phyloP scores from a whole-genome alignment of 2,797 vertebrate genomes.

The Tiaroga cobitis region DNA sequence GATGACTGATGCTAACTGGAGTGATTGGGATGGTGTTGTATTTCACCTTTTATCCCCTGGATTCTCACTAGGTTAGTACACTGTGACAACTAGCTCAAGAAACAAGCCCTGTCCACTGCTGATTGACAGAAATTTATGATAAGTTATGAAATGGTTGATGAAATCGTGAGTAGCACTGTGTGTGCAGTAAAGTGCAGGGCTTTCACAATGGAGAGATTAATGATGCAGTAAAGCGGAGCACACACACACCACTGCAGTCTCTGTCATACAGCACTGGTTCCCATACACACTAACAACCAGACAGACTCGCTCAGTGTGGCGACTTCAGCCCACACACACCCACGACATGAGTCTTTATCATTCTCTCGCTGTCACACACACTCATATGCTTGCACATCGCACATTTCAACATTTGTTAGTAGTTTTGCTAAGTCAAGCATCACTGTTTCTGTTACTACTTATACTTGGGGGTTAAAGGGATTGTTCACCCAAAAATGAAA shows the following conservation, averaged over 20 bases:
- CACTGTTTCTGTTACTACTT: not conserved
- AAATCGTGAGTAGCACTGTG: conserved; percentile 2
- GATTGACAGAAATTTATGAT: conserved; percentile 24
- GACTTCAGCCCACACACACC: conserved; percentile 34
- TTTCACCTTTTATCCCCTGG: not conserved
- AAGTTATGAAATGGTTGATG: conserved; percentile 22
- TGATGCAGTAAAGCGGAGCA: conserved; percentile 64
- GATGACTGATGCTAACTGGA: not conserved
- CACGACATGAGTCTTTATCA: not conserved
- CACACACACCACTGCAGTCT: conserved; percentile 19
- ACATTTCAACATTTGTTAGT: not conserved
- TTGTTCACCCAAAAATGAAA: not conserved
- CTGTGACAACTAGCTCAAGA: not conserved
- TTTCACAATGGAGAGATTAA: conserved; percentile 61
- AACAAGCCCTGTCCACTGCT: conserved; percentile 7
- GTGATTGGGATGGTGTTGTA: not conserved
- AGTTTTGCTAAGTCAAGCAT: not conserved
- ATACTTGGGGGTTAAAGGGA: not conserved
- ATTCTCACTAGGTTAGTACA: not conserved
- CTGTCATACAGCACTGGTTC: conserved; percentile 3
- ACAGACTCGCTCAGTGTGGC: conserved; percentile 20
- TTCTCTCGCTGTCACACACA: conserved; percentile 13
- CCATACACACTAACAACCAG: conserved; percentile 16
- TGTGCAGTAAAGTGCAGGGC: conserved; percentile 39
- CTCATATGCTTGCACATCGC: conserved; percentile 1